Base-by-base conservation (phyloP, 2,797 vertebrate species). In the Microtus californicus region DNA sequence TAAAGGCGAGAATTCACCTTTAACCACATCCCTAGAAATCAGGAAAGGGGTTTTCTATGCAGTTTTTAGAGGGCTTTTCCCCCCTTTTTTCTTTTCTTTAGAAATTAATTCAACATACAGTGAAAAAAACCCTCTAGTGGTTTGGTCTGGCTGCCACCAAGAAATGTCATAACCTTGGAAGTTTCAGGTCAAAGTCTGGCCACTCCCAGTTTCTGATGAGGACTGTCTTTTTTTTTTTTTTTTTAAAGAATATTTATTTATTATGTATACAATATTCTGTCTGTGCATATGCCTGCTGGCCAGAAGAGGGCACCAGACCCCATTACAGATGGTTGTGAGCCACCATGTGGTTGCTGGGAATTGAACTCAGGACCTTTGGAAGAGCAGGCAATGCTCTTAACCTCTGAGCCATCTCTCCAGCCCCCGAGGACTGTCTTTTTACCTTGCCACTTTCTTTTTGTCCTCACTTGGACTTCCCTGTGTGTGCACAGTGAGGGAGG, bases 1-100 rank as follows among this genome's bases (percentile, higher is more conserved):
- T 90, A 80, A 83, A 87, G 31, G 37, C 5, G 9, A 83, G 63
- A 74, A 76, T 29, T 79, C 79, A 43, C 81, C 54, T 37, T 43
- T 77, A 31, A 77, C 15, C 40, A 83, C 11, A 63, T 93, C 17
- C 74, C 29, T 95, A 34, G 27, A 89, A 91, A 76, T 83, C 59
- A 67, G 89, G 59, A 81, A 69, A 51, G 19, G 8, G 80, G 76
- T 86, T 91, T 29, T 31, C 34, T 67, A 80, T 85, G 29, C 11
- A 78, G 29, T 73, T 96, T 96, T 95, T 93, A 89, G 63, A 67
- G n/a, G 43, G 63, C 93, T 89, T 93, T 89, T 93, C 19, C 0
- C 2, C 19, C 56, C 40, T 40, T 2, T 4, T 71, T 73, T 17
- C 54, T 67, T 37, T 17, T 12, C 15, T 40, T 31, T n/a, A 87